Evolutionary conservation across 2,797 vertebrate genomes (phyloP), one percentile per base, ranked within the genome.

Genomic region (Bradypodion ventrale): DNA sequence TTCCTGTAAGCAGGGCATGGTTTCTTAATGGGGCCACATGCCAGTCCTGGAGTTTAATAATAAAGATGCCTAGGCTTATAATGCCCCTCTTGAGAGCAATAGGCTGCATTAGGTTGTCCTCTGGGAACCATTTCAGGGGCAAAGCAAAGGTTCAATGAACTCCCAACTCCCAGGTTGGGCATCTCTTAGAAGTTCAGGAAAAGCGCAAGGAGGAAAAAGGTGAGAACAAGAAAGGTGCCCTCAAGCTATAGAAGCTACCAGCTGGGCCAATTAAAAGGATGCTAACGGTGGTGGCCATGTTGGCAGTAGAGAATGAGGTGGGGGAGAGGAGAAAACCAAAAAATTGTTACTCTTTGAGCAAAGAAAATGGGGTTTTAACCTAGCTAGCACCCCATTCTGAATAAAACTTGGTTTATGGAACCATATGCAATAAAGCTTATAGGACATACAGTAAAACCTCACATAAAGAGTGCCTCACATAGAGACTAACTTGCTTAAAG

Each of bases 211-310:
- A 82, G 81, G 75, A 62, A 88, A 87, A 91, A 89, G 70, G 81
- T 87, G 89, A 78, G 83, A 78, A 91, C 84, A 46, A 68, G 83
- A 88, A 93, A 84, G 10, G 25, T 37, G 65, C 15, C 46, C 35
- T 19, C 78, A 32, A 68, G 60, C 44, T 27, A 68, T 29, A 80
- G 12, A 27, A 42, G 46, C 35, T 32, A 44, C 60, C 72, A 80
- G 62, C 37, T 12, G n/a, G 72, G 46, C 35, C 62, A 52, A 68
- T 80, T 75, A 66, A 75, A 21, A 3, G 2, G 37, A 60, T 80
- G 37, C 62, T 68, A 80, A 80, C 75, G 49, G 80, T 29, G 23
- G 40, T n/a, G 32, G 76, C 44, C 60, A 66, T 59, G 27, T 44
- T 62, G 49, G 10, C 56, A 32, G 46, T 65, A 1, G 29, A 29